Evolutionary conservation across 1,140 invertebrate species (phyloP), one percentile per base, ranked within the genome.

Genomic region (Asobara japonica): DNA sequence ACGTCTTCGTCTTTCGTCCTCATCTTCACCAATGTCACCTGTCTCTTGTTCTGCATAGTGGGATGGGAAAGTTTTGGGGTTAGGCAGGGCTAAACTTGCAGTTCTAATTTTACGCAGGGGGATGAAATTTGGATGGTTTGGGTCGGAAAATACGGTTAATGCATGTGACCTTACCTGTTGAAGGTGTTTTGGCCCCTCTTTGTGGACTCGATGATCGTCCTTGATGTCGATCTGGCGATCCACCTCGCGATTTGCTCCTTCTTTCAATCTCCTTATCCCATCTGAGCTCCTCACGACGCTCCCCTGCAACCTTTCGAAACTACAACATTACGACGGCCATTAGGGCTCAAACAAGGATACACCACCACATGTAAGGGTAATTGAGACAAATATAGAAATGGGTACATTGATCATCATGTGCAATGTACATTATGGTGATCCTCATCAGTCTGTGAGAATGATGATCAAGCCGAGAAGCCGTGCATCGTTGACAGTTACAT

Each of bases 261-360:
- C 89, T 87, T 65, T 89, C 87, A 70, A 89, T 66, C 72, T 89
- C 87, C 72, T 84, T 76, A 75, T 89, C 87, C 85, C 86, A 85
- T 73, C 84, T 85, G 75, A 88, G 80, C 66, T 89, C 83, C 76
- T 87, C 81, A 36, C 87, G 86, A 18, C 85, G 85, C 71, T 89
- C 88, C 51, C 89, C 88, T 85, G 88, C 86, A 83, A 89, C 88
- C 86, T 89, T 88, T 86, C 84, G 86, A 87, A 88, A 88, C 86
- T 88, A 86, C 80, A 87, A 87, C 79, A 86, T 87, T 87, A 85
- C 81, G 78, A 86, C 77, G 74, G 76, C 76, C 78, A 83, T 87
- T 88, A 88, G 82, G 79, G 79, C 77, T 77, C 74, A 81, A 81
- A 75, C 77, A 77, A 74, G 76, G 70, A 76, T 30, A 84, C 79